phyloP scores from a whole-genome alignment of 2,113 vertebrate genomes.

The Talpa occidentalis region DNA sequence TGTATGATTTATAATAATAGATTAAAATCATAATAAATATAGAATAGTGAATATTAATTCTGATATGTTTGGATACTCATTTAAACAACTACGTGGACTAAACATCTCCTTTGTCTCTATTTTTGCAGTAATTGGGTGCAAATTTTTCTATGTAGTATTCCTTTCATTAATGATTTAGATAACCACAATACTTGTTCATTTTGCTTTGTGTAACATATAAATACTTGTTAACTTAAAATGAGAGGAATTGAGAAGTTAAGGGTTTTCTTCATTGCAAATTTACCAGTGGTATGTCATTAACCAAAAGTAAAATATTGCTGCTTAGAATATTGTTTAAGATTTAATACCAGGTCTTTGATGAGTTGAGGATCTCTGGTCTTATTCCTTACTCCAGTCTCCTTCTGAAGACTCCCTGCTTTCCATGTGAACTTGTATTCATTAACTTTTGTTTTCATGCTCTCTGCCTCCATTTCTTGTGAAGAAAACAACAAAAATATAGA shows the following conservation, averaged over 20 bases:
- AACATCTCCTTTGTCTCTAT: neutral
- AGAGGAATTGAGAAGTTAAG: neutral
- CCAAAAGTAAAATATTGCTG: conserved; percentile 15
- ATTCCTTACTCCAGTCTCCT: neutral
- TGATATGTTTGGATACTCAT: neutral
- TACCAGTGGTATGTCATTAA: neutral
- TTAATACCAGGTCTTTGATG: neutral
- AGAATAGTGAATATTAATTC: conserved; percentile 28
- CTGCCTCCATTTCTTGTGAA: neutral
- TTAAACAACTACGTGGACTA: neutral
- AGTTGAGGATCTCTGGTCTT: neutral
- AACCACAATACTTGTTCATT: neutral
- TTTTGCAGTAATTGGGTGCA: neutral
- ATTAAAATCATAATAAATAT: conserved; percentile 35
- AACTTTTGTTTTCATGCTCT: neutral
- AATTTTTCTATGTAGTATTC: conserved; percentile 9
- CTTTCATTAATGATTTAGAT: neutral
- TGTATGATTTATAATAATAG: conserved; percentile 11
- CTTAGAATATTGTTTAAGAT: neutral
- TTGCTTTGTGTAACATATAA: conserved; percentile 25
- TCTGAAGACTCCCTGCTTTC: neutral
- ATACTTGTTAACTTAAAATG: conserved; percentile 9
- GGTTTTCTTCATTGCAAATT: conserved; percentile 11
- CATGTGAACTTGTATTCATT: neutral
- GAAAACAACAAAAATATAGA: neutral